A percentile compares a stretch with the other conserved stretches of the same genome.
These are phyloP conservation scores for Percopsis transmontana DNA, from an alignment of 2,113 vertebrate genomes.

Conservation along the genomic window DNA sequence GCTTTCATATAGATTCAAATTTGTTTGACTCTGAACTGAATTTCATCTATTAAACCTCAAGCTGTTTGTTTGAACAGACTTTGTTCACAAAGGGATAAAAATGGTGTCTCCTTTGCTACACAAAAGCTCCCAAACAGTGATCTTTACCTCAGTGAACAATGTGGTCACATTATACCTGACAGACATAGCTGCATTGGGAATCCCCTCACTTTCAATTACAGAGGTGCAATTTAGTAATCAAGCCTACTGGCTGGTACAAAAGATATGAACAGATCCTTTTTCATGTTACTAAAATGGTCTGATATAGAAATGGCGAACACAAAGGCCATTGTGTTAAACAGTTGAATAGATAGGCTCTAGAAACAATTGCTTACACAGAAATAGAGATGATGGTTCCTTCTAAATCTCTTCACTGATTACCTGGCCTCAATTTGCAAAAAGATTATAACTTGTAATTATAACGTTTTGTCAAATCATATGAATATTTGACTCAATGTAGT, in stretches of 20 bases:
- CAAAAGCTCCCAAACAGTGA: conserved; percentile 84
- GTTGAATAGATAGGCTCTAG: conserved; percentile 29
- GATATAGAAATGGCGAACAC: conserved; percentile 32
- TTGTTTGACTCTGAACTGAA: neutral
- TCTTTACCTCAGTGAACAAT: conserved; percentile 88
- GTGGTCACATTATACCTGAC: conserved; percentile 90
- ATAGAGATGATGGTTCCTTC: conserved; percentile 23
- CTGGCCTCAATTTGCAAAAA: conserved; percentile 12
- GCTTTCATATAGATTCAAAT: conserved; percentile 20
- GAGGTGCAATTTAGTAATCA: conserved; percentile 67
- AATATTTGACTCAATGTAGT: neutral
- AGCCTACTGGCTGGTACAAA: conserved; percentile 43
- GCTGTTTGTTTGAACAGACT: conserved; percentile 87
- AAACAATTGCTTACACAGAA: conserved; percentile 17
- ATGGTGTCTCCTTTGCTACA: conserved; percentile 83
- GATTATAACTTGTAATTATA: conserved; percentile 25
- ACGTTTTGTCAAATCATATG: neutral
- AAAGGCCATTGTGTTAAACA: conserved; percentile 22
- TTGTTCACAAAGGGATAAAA: conserved; percentile 83
- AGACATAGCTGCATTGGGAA: conserved; percentile 80
- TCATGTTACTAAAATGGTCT: conserved; percentile 37
- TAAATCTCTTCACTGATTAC: conserved; percentile 26
- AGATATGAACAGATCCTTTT: conserved; percentile 44
- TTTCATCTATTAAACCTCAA: conserved; percentile 46
- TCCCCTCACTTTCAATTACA: conserved; percentile 57